Conservation (phyloP, 2,113 vertebrate species). For the Dendrocopos noguchii region DNA sequence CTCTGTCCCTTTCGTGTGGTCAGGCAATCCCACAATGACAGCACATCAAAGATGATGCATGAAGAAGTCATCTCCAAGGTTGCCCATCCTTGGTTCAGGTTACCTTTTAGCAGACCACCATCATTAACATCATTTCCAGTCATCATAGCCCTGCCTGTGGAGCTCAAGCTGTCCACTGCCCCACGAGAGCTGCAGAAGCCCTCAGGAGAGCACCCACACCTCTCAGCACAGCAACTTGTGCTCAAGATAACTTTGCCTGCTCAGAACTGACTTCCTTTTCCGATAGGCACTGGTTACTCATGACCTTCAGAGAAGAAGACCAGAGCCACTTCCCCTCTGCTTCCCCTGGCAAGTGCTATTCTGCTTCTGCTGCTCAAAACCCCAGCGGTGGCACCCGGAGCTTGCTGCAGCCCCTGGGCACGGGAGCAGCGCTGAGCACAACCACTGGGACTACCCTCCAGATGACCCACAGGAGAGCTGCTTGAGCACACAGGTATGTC, state of each 20-base stretch:
- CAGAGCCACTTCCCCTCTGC: background rate
- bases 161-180: background rate
- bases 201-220: background rate
- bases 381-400: background rate
- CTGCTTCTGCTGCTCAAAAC: background rate
- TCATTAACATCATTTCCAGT: background rate
- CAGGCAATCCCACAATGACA: background rate
- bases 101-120: background rate
- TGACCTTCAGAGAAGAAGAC: background rate
- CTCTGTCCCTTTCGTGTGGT: background rate
- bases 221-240: background rate
- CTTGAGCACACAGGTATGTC: background rate
- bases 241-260: background rate
- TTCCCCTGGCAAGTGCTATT: background rate
- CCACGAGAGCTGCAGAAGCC: background rate
- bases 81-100: background rate
- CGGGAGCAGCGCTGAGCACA: accelerated
- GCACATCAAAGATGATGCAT: background rate
- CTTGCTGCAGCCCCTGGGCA: background rate
- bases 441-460: background rate
- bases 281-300: background rate
- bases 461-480: accelerated
- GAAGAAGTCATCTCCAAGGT: background rate
- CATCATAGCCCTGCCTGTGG: background rate
- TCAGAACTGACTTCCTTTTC: background rate